Evolutionary conservation across 2,113 vertebrate species (phyloP).

Genomic region (Spermophilus dauricus): DNA sequence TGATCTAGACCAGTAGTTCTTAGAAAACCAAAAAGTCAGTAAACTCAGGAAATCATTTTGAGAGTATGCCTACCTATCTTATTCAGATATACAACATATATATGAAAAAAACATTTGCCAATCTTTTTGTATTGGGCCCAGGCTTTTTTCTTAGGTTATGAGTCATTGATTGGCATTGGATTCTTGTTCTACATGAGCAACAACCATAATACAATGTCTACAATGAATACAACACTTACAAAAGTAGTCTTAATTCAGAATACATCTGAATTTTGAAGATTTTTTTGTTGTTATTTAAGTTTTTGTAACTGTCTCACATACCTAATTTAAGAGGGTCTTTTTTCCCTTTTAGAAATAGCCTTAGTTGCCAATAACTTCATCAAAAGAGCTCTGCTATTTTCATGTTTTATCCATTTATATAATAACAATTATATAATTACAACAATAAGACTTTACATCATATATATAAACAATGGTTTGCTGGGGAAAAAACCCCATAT

Average conservation of each 20-base stretch:
- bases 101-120: neutral
- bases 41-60: neutral
- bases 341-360: conserved; percentile 28
- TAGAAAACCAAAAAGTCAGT: conserved; percentile 29
- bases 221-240: neutral
- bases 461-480: neutral
- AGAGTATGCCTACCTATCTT: neutral
- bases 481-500: neutral
- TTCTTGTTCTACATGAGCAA: neutral
- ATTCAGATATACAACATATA: neutral
- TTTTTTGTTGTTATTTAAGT: conserved; percentile 15
- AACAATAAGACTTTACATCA: neutral
- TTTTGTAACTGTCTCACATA: conserved; percentile 16
- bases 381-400: conserved; percentile 40
- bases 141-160: neutral
- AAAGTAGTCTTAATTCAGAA: conserved; percentile 2
- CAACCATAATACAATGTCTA: neutral
- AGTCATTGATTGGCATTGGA: neutral
- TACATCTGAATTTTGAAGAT: neutral
- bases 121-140: neutral
- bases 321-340: conserved; percentile 8
- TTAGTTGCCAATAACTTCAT: conserved; percentile 34
- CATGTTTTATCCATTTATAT: neutral
- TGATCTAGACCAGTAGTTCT: conserved; percentile 4
- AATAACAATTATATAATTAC: neutral